These are phyloP conservation scores for Pterois miles DNA, from an alignment of 2,797 vertebrate species.

Conservation along the genomic window DNA sequence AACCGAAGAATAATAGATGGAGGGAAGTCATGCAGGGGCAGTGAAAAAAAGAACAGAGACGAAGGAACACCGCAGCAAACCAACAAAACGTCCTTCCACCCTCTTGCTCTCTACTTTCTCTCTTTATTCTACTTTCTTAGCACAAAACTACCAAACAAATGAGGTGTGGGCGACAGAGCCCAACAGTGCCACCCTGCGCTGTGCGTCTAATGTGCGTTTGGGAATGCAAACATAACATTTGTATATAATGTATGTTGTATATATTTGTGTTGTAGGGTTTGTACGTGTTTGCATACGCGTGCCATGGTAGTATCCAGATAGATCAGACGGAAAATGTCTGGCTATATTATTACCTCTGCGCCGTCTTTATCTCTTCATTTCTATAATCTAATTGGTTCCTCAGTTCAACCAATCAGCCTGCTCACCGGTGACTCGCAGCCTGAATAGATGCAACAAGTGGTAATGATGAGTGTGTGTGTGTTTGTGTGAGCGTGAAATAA, in stretches of 20 bases:
- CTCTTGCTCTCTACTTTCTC: background rate
- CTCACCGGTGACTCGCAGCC: slow-evolving; percentile 16
- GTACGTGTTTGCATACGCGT: background rate
- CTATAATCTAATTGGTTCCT: slow-evolving; percentile 51
- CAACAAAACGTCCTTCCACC: slow-evolving; percentile 26
- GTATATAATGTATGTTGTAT: too few species aligned
- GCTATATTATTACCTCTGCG: slow-evolving; percentile 1
- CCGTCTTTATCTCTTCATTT: slow-evolving; percentile 33
- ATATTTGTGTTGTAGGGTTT: slow-evolving; percentile 4
- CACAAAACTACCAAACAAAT: slow-evolving; percentile 43
- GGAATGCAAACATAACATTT: background rate
- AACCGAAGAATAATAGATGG: slow-evolving; percentile 38
- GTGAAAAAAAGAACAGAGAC: slow-evolving; percentile 1
- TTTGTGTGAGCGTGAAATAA: slow-evolving; percentile 45
- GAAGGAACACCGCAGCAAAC: slow-evolving; percentile 31
- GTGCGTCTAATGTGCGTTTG: background rate
- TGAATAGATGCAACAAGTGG: slow-evolving; percentile 65
- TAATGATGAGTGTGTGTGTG: slow-evolving; percentile 38
- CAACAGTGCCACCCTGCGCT: background rate
- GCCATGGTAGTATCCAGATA: background rate
- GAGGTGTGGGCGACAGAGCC: slow-evolving; percentile 40
- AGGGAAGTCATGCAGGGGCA: slow-evolving; percentile 49
- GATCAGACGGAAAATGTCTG: slow-evolving; percentile 11
- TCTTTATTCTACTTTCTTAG: slow-evolving; percentile 36
- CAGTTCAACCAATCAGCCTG: slow-evolving; percentile 41